These are phyloP conservation scores for Dicycla oo DNA, from an alignment of 2,888 invertebrate genomes.

Conservation along the genomic window DNA sequence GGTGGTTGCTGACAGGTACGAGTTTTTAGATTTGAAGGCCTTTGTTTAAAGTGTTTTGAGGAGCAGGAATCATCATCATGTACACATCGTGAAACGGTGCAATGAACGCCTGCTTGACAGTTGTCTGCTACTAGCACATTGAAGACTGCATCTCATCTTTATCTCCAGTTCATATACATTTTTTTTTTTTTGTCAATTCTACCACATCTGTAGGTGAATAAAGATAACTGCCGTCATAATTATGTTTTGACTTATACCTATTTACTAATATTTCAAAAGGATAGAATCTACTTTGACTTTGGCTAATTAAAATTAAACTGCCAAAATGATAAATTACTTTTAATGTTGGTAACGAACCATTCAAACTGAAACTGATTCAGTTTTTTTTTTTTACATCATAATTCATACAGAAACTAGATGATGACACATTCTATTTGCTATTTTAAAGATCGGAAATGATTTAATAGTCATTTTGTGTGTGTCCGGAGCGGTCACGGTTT, in stretches of 20 bases:
- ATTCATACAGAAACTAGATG: conserved; percentile 52
- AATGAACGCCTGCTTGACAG: too few relatives aligned
- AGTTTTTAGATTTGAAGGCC: background rate
- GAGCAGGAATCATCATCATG: background rate
- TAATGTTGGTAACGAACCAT: conserved; percentile 30
- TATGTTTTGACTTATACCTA: background rate
- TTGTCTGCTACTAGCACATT: background rate
- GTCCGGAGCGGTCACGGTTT: conserved; percentile 77
- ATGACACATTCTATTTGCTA: conserved; percentile 73
- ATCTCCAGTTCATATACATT: too few relatives aligned
- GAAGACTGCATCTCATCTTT: too few relatives aligned
- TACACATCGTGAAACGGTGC: too few relatives aligned
- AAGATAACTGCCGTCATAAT: background rate
- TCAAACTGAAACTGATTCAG: conserved; percentile 20
- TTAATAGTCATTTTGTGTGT: conserved; percentile 81
- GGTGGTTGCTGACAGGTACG: background rate
- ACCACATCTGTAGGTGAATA: background rate
- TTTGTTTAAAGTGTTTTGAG: background rate
- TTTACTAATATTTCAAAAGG: conserved; percentile 30
- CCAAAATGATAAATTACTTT: conserved; percentile 42
- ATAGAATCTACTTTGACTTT: conserved; percentile 1
- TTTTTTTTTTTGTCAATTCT: background rate
- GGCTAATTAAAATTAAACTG: conserved; percentile 33
- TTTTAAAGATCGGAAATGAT: conserved; percentile 85
- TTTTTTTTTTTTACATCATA: conserved; percentile 32